Conservation (phyloP, 37 sponge, comb jelly and placozoan genomes). For the Ephydatia muelleri region DNA sequence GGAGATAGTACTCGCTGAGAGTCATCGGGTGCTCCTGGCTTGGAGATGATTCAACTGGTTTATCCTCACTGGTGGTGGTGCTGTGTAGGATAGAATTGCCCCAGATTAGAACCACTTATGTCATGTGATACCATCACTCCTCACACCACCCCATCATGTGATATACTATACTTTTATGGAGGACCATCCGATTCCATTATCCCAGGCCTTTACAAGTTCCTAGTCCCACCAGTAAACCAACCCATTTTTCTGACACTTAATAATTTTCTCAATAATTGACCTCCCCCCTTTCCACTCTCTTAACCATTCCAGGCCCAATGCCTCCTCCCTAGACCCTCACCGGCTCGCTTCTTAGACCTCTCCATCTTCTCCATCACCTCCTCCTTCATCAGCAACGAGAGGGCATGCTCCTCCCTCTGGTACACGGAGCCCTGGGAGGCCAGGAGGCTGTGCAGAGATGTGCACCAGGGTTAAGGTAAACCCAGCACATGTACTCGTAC, state of each 20-base stretch:
- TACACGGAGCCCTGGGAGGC: slow-evolving; percentile 11
- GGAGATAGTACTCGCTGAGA: slow-evolving; percentile 8
- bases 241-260: not conserved
- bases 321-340: not conserved
- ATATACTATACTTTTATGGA: no score
- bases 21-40: not conserved
- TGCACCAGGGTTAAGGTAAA: not conserved
- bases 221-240: no score
- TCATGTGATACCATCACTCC: no score
- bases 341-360: not conserved
- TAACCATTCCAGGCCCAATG: not conserved
- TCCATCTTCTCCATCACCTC: slow-evolving; percentile 40
- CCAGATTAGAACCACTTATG: no score
- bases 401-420: slow-evolving; percentile 50
- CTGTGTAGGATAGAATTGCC: no score
- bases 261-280: no score
- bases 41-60: no score
- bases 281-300: not conserved
- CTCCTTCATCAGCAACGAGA: slow-evolving; percentile 45
- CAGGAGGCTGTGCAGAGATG: slow-evolving; percentile 6
- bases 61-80: no score
- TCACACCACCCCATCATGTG: not conserved
- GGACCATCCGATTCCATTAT: no score
- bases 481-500: not conserved
- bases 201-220: no score